Evolutionary conservation across 2,888 invertebrate genomes (phyloP), one percentile per base, ranked within the genome.

Genomic region (Pachliopta kotzebuea): DNA sequence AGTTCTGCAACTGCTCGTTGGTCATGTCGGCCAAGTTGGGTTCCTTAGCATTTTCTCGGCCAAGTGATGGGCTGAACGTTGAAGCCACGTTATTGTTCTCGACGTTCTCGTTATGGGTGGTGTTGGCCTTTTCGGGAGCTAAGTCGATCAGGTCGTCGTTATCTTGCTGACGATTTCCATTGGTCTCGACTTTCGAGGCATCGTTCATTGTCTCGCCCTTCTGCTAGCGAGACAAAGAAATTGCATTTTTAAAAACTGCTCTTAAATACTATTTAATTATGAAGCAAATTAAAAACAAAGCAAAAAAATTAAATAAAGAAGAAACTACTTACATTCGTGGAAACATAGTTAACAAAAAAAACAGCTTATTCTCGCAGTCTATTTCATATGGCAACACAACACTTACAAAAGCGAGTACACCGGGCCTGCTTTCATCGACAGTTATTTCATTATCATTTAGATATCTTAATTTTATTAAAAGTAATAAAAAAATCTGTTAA

Each of bases 1-100:
- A 89, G 58, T 84, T 79, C 68, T 90, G 90, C 53, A 90, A 86
- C 70, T 90, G 83, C 7, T 90, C 87, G 61, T 88, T 88, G 26
- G 82, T 78, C 87, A 89, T 86, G 20, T 74, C 79, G 0, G 78
- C 84, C 66, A 90, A 74, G 53, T 24, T 77, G 0, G 79, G 68
- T 0, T 78, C 80, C 20, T 82, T 78, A 7, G n/a, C 68, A 54
- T n/a, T 67, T 14, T 78, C 77, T 20, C 76, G 50, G 0, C 60
- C 73, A 0, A 86, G 79, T 0, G 83, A 75, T 3, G 72, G 62
- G 60, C 73, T 72, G 69, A 79, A 82, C 0, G 84, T 77, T 2
- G 79, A 71, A 4, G 72, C 74, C 23, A 82, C 59, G 60, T 88
- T 88, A 68, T 88, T 88, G 54, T 89, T 89, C 63, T 85, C 83